A percentile compares a stretch with the other conserved stretches of the same genome.
These are phyloP conservation scores for Pachypanchax playfairii DNA, from an alignment of 2,113 vertebrate species.

Conservation along the genomic window DNA sequence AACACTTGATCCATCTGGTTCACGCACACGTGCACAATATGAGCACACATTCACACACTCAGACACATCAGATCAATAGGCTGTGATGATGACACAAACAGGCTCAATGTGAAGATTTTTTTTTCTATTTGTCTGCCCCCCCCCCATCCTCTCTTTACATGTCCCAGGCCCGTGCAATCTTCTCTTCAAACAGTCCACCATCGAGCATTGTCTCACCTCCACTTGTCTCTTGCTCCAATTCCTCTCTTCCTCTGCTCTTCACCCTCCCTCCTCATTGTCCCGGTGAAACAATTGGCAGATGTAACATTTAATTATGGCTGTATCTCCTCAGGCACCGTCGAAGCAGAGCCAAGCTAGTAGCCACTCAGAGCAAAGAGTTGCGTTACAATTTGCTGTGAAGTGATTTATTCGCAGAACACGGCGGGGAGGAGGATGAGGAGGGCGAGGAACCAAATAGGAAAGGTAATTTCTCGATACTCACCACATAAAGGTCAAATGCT, in stretches of 20 bases:
- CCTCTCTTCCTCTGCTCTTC: constrained; percentile 42
- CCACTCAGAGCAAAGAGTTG: constrained; percentile 75
- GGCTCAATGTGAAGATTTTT: constrained; percentile 65
- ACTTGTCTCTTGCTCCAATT: constrained; percentile 56
- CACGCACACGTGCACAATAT: constrained; percentile 43
- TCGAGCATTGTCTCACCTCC: constrained; percentile 64
- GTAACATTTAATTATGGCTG: constrained; percentile 82
- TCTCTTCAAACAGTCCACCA: constrained; percentile 60
- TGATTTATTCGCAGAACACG: constrained; percentile 71
- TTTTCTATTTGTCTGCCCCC: constrained; percentile 36
- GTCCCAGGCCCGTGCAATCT: constrained; percentile 29
- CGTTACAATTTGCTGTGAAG: constrained; percentile 80
- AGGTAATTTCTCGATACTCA: constrained; percentile 79
- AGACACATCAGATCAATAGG: constrained; percentile 71
- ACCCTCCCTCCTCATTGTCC: constrained; percentile 69
- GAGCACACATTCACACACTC: constrained; percentile 41
- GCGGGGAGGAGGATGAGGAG: constrained; percentile 35
- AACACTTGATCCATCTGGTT: constrained; percentile 53
- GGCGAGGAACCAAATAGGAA: constrained; percentile 52
- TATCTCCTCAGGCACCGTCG: constrained; percentile 79
- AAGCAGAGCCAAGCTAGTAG: constrained; percentile 66
- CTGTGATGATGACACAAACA: constrained; percentile 69
- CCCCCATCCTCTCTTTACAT: constrained; percentile 22
- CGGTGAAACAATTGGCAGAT: constrained; percentile 82
- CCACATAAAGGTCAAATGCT: constrained; percentile 84